Evolutionary conservation across 2,888 invertebrate genomes (phyloP).

Genomic region (Harpalus rufipes): DNA sequence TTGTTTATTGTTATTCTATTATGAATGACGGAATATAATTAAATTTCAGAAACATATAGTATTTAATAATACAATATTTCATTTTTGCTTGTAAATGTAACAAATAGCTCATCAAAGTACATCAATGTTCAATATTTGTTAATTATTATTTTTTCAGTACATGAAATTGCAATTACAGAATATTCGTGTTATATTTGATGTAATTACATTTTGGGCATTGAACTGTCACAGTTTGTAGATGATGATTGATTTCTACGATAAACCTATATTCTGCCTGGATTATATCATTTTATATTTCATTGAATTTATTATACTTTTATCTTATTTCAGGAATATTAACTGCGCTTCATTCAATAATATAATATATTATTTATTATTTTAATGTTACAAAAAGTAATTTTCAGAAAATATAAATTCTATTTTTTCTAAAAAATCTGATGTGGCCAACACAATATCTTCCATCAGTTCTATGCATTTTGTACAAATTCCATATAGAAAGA

Average conservation of each 20-base stretch:
- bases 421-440: too few relatives aligned
- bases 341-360: too few relatives aligned
- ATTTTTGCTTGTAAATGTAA: conserved; percentile 24
- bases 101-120: conserved; percentile 23
- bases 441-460: too few relatives aligned
- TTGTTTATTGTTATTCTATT: conserved; percentile 2
- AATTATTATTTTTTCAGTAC: not conserved
- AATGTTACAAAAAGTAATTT: too few relatives aligned
- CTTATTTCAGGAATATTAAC: not conserved
- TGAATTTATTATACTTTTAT: not conserved
- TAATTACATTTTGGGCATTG: not conserved
- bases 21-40: conserved; percentile 12
- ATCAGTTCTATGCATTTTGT: too few relatives aligned
- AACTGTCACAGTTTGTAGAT: conserved; percentile 13
- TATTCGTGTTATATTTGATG: conserved; percentile 19
- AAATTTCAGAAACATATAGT: conserved; percentile 23
- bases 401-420: too few relatives aligned
- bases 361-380: too few relatives aligned
- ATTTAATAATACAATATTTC: conserved; percentile 11
- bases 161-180: conserved; percentile 8
- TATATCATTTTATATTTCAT: not conserved
- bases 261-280: not conserved
- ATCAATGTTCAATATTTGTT: conserved; percentile 30
- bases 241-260: not conserved
- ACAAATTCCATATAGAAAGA: too few relatives aligned